Percentiles rank a stretch among this genome's conserved stretches.
These are phyloP conservation scores for Philonicus albiceps DNA, from an alignment of 2,888 invertebrate species.

Conservation along the genomic window DNA sequence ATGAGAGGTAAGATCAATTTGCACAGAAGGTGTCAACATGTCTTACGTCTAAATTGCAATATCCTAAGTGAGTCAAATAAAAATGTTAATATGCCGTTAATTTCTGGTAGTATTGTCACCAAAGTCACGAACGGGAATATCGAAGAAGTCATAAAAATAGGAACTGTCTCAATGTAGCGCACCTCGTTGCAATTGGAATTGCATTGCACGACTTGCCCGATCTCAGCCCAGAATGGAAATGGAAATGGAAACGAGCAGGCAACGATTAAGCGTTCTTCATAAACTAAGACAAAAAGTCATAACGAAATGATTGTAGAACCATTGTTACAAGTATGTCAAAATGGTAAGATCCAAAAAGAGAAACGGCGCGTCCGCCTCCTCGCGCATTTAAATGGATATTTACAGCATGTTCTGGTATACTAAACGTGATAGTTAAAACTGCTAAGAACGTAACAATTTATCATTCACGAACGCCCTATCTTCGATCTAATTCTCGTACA, in stretches of 20 bases:
- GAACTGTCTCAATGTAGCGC: conserved; percentile 7
- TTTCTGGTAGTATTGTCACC: conserved; percentile 29
- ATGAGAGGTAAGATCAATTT: not conserved
- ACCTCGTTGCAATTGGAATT: not conserved
- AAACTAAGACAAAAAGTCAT: conserved; percentile 30
- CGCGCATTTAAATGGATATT: conserved; percentile 45
- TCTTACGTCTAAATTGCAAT: not conserved
- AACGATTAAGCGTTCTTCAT: conserved; percentile 15
- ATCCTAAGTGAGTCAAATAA: not conserved
- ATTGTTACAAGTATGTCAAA: conserved; percentile 34
- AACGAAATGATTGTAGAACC: conserved; percentile 25
- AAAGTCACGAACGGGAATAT: conserved; percentile 16
- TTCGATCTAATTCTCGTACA: conserved; percentile 47
- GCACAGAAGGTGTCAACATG: not conserved
- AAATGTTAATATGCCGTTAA: conserved; percentile 22
- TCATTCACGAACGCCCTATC: conserved; percentile 48
- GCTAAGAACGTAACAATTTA: conserved; percentile 49
- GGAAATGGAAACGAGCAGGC: not conserved
- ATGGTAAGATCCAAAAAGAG: conserved; percentile 16
- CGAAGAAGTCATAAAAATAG: conserved; percentile 13
- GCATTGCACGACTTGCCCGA: not conserved
- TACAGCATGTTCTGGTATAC: conserved; percentile 47
- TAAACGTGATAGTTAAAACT: conserved; percentile 49
- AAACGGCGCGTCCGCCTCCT: conserved; percentile 22
- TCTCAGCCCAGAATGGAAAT: not conserved